Conservation (phyloP, 2,888 invertebrate genomes). For the Lycophotia porphyrea region DNA sequence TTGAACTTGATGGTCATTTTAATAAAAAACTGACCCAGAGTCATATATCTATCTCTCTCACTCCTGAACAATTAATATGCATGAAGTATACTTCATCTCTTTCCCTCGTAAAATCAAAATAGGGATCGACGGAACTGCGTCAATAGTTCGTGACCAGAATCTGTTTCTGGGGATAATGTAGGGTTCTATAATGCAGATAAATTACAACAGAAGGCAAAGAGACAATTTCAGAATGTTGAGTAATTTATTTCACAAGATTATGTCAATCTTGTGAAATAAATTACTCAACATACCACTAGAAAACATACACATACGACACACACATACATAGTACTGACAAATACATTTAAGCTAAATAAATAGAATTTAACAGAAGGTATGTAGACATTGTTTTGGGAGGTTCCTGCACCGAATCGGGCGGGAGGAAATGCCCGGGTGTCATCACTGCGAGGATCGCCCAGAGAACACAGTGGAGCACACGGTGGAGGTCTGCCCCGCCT, state of each 20-base stretch:
- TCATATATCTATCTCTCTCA: conserved; percentile 19
- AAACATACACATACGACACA: too few relatives aligned
- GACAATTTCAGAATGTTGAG: neutral
- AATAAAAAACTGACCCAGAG: neutral
- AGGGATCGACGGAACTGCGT: conserved; percentile 24
- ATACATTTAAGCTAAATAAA: too few relatives aligned
- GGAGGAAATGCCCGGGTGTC: too few relatives aligned
- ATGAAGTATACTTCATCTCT: conserved; percentile 35
- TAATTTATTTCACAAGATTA: too few relatives aligned
- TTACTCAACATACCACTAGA: too few relatives aligned
- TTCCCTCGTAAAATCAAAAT: conserved; percentile 59
- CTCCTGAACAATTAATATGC: conserved; percentile 20
- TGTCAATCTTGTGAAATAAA: neutral
- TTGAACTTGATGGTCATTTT: conserved; percentile 17
- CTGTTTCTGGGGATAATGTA: conserved; percentile 44
- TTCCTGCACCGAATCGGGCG: too few relatives aligned
- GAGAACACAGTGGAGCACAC: too few relatives aligned
- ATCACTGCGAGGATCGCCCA: too few relatives aligned
- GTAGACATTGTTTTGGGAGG: too few relatives aligned
- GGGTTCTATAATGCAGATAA: conserved; percentile 18
- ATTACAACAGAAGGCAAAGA: conserved; percentile 46
- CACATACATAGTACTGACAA: too few relatives aligned
- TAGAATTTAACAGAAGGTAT: too few relatives aligned
- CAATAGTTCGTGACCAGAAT: conserved; percentile 66
- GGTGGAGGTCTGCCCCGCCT: too few relatives aligned